These are phyloP conservation scores for Neopipo cinnamomea DNA, from an alignment of 2,113 vertebrate species.

Conservation along the genomic window DNA sequence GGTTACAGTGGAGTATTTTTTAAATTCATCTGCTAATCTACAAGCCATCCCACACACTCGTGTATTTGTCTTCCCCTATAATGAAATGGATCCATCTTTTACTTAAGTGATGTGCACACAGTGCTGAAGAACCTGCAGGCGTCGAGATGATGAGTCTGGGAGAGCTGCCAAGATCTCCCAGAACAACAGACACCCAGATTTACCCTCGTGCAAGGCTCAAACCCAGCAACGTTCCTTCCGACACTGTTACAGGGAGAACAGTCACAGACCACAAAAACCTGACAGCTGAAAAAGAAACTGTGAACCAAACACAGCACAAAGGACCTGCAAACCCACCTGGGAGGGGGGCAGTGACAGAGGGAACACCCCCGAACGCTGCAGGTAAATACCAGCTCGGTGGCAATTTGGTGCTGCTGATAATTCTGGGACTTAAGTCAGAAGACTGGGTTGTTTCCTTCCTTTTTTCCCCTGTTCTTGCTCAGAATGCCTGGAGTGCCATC, in stretches of 20 bases:
- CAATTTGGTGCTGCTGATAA: background rate
- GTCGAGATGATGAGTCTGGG: background rate
- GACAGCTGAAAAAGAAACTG: background rate
- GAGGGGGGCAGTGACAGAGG: background rate
- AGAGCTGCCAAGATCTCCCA: slow-evolving; percentile 4
- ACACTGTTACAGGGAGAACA: background rate
- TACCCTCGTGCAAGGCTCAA: background rate
- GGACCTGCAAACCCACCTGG: background rate
- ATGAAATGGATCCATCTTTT: background rate
- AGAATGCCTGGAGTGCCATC: background rate
- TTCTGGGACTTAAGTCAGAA: background rate
- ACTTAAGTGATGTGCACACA: background rate
- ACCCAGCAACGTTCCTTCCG: background rate
- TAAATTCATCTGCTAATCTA: background rate
- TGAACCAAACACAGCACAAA: background rate
- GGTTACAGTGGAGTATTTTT: background rate
- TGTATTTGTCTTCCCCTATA: background rate
- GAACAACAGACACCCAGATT: background rate
- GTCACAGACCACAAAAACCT: background rate
- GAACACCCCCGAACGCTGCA: background rate
- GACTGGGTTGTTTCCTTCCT: background rate
- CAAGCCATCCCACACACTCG: background rate
- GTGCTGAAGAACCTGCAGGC: background rate
- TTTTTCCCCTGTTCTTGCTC: background rate
- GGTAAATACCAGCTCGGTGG: background rate